Conservation (phyloP, 2,888 invertebrate species). For the Callinectes sapidus region DNA sequence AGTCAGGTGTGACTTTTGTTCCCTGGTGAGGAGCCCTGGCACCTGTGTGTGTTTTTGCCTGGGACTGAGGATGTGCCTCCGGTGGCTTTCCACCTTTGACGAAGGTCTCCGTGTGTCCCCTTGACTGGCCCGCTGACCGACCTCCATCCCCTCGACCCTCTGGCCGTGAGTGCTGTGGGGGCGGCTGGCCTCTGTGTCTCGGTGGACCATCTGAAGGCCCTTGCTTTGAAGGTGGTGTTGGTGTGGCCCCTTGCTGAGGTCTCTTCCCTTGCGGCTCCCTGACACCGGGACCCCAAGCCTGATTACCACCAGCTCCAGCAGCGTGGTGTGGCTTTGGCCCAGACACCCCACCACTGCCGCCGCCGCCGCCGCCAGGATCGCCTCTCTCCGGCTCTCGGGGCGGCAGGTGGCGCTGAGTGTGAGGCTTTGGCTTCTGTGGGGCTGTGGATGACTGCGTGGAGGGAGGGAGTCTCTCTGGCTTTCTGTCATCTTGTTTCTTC, state of each 20-base stretch:
- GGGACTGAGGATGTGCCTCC: conserved; percentile 40
- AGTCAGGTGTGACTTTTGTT: neutral
- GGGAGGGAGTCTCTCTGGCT: neutral
- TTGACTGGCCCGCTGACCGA: neutral
- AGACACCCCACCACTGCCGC: neutral
- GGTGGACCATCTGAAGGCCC: neutral
- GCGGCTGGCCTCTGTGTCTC: neutral
- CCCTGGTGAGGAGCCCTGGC: neutral
- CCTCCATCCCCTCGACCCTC: conserved; percentile 4
- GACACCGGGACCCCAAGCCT: neutral
- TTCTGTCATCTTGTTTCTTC: neutral
- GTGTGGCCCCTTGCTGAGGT: neutral
- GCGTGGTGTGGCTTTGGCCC: neutral
- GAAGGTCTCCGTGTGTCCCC: neutral
- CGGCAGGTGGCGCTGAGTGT: conserved; percentile 13
- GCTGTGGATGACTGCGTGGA: neutral
- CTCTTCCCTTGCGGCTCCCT: conserved; percentile 6
- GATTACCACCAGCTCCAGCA: neutral
- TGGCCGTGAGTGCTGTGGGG: neutral
- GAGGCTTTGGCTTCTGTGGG: neutral
- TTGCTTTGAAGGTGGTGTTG: neutral
- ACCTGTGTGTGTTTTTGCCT: conserved; percentile 33
- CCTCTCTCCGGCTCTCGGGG: neutral
- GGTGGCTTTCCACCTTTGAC: neutral
- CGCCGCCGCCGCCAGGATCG: neutral